Base-by-base conservation (phyloP, 2,888 invertebrate species). In the Drosophila rubida region DNA sequence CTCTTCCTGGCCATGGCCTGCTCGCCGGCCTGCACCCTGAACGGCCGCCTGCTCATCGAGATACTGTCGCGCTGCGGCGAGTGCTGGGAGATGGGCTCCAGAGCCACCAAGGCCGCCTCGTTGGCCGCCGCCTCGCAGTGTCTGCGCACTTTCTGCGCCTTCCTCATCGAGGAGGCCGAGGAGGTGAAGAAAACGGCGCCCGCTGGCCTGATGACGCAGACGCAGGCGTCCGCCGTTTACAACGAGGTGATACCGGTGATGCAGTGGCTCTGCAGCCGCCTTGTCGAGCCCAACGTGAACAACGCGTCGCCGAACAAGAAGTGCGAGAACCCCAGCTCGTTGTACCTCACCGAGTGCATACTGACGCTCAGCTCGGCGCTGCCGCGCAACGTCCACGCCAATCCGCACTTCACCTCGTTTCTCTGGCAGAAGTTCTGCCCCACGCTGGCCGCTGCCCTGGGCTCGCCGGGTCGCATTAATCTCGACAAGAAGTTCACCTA, bases 371-470 rank as follows among this genome's bases (percentile, higher is more conserved):
- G 97, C 85, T 95, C 96, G 8, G 97, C 96, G 51, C 92, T 97
- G 51, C 96, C 97, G 0, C 95, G 96, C 80, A 94, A 96, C 77
- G 96, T 97, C 7, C 96, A 96, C 83, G 95, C 95, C 2, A 97
- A 97, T 92, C 94, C 95, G 0, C 97, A 97, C 91, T 97, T 97
- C 89, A 96, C 96, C 1, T 96, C 96, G 3, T 97, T 97, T 88
- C 93, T 97, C 8, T 97, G 98, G 98, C 97, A 98, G 91, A 96
- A 97, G 86, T 96, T 98, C 88, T 98, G 97, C 86, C 98, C 98
- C 0, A 95, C 96, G 0, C 92, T 98, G 72, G 95, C 98, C 59
- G 96, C 96, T 0, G 95, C 98, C 63, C 93, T 98, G 2, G 98
- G 98, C 0, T 96, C 97, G 7, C 98, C 98, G 0, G 94, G 96